Evolutionary conservation across 2,797 vertebrate genomes (phyloP).

Genomic region (Falco biarmicus): DNA sequence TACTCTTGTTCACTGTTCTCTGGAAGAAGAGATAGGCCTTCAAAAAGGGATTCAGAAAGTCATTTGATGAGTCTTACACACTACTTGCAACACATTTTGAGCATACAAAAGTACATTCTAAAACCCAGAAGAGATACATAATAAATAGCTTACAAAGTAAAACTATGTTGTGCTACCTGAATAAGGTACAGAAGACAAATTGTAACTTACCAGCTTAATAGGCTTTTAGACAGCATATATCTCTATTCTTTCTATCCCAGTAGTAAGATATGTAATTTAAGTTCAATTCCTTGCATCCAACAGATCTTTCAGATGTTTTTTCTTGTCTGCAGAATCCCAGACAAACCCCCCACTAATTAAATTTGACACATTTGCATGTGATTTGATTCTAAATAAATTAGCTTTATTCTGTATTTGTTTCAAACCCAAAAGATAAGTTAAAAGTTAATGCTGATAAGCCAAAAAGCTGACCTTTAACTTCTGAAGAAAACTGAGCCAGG

Average conservation of each 20-base stretch:
- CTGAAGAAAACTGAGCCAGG: conserved; percentile 93
- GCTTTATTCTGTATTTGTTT: background rate
- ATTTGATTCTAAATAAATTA: background rate
- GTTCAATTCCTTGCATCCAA: background rate
- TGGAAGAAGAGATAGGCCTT: background rate
- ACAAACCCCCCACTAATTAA: background rate
- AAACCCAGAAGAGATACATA: background rate
- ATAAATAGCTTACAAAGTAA: background rate
- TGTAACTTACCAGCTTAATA: background rate
- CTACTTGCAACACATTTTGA: background rate
- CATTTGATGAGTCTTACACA: background rate
- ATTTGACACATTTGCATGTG: background rate
- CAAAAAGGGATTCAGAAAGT: background rate
- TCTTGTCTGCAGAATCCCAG: background rate
- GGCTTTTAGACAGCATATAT: background rate
- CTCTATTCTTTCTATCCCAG: background rate
- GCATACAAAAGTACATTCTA: background rate
- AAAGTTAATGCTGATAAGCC: background rate
- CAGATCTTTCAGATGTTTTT: background rate
- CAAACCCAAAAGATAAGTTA: background rate
- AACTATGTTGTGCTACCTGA: background rate
- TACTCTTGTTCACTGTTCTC: background rate
- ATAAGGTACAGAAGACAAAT: background rate
- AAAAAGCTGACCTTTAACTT: conserved; percentile 91
- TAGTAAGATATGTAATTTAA: background rate